phyloP scores from a whole-genome alignment of 92 coral and sea anemone species.

The Micromussa lordhowensis region DNA sequence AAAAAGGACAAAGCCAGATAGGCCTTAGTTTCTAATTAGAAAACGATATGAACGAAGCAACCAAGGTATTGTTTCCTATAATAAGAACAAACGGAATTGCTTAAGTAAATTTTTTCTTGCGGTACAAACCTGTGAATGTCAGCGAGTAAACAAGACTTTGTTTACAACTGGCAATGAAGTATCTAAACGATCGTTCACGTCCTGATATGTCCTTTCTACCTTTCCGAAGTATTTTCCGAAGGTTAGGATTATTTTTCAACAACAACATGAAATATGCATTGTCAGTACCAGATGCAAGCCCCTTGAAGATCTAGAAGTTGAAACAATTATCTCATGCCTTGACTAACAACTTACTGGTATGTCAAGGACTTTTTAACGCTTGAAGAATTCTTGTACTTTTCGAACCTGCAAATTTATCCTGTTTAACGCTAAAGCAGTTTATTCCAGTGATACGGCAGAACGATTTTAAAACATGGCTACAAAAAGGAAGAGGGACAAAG shows the following conservation, averaged over 20 bases:
- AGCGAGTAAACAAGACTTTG: neutral
- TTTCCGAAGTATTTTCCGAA: neutral
- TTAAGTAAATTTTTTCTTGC: neutral
- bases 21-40: no score
- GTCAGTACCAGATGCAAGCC: neutral
- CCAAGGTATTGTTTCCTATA: no score
- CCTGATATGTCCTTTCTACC: neutral
- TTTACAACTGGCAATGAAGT: neutral
- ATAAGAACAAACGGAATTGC: no score
- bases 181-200: neutral
- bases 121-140: neutral
- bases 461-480: neutral
- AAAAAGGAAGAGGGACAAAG: no score
- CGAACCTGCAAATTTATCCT: neutral
- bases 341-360: slow-evolving; percentile 20
- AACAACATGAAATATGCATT: slow-evolving; percentile 23
- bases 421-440: neutral
- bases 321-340: slow-evolving; percentile 24
- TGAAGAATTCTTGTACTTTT: neutral
- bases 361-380: slow-evolving; percentile 21
- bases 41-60: no score
- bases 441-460: neutral
- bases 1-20: no score
- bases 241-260: neutral
- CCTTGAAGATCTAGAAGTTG: neutral